These are phyloP conservation scores for Baccha elongata DNA, from an alignment of 2,888 invertebrate species.

Conservation along the genomic window DNA sequence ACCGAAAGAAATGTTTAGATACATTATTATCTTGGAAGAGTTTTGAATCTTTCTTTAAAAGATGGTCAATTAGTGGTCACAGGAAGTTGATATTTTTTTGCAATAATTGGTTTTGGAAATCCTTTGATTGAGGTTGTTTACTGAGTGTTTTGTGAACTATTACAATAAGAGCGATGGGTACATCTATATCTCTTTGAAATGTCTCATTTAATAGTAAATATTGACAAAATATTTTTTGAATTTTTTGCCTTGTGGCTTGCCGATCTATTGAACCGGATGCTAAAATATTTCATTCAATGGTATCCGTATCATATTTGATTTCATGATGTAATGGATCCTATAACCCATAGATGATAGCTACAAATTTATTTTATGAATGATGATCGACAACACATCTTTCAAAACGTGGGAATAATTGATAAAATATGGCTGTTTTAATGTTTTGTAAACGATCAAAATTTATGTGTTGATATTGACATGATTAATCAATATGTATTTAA, in stretches of 20 bases:
- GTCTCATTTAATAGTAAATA: constrained; percentile 19
- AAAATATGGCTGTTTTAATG: neutral
- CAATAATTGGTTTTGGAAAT: constrained; percentile 17
- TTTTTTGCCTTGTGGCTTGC: constrained; percentile 18
- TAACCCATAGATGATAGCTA: neutral
- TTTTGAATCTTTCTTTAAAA: constrained; percentile 25
- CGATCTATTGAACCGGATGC: neutral
- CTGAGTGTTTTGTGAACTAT: constrained; percentile 29
- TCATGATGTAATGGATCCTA: constrained; percentile 26
- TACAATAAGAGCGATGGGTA: neutral
- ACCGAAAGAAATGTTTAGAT: constrained; percentile 38
- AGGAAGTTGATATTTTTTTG: constrained; percentile 60
- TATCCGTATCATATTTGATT: neutral
- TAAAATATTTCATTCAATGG: neutral
- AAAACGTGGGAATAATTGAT: constrained; percentile 38
- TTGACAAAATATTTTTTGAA: constrained; percentile 32
- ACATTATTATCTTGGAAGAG: neutral
- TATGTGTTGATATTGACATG: constrained; percentile 34
- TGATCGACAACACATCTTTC: neutral
- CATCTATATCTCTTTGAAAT: neutral
- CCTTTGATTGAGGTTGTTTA: constrained; percentile 58
- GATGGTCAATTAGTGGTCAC: constrained; percentile 64
- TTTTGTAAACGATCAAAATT: neutral
- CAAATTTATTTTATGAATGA: neutral
- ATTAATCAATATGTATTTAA: constrained; percentile 15